A percentile compares a stretch with the other conserved stretches of the same genome.
phyloP scores from a whole-genome alignment of 2,113 vertebrate genomes.

The Helogale parvula region DNA sequence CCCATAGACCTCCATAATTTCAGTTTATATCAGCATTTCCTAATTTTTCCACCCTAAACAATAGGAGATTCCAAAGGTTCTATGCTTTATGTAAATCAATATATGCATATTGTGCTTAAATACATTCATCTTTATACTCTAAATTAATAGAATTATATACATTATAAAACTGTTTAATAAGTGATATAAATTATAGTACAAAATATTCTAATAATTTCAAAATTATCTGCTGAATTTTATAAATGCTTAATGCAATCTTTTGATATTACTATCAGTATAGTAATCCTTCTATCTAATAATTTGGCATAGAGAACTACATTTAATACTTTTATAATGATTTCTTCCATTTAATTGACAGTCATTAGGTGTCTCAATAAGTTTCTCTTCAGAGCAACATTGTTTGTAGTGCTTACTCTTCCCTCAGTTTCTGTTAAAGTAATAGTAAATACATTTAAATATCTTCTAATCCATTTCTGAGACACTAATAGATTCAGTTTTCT shows the following conservation, averaged over 20 bases:
- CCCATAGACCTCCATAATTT: not conserved
- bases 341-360: not conserved
- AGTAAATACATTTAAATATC: slow-evolving; percentile 1
- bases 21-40: not conserved
- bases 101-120: not conserved
- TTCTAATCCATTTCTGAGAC: not conserved
- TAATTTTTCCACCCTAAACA: not conserved
- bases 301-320: not conserved
- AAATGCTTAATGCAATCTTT: not conserved
- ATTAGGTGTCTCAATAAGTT: not conserved
- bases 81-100: not conserved
- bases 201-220: slow-evolving; percentile 13
- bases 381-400: not conserved
- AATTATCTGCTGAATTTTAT: not conserved
- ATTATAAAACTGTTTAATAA: not conserved
- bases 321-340: not conserved
- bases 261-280: not conserved
- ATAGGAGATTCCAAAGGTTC: slow-evolving; percentile 27
- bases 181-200: not conserved
- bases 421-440: slow-evolving; percentile 26
- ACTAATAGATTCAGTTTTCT: slow-evolving; percentile 26
- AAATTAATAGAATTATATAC: not conserved
- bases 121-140: not conserved
- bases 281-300: not conserved
- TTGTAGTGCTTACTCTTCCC: not conserved